Evolutionary conservation across 2,797 vertebrate genomes (phyloP).

Genomic region (Oryzias dopingdopingensis): DNA sequence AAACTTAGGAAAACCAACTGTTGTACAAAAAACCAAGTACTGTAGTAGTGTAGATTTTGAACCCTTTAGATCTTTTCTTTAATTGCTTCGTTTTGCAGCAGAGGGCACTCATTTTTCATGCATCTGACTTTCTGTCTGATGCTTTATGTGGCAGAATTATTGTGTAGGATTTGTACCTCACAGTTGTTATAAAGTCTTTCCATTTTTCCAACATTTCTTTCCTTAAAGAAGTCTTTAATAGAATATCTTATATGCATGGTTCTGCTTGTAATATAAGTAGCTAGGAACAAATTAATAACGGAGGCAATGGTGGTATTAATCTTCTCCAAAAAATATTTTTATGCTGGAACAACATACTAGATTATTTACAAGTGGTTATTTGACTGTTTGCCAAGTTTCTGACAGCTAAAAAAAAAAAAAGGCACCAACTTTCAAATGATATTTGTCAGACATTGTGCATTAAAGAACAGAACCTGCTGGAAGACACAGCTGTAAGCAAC

Average conservation of each 20-base stretch:
- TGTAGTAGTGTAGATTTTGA: neutral
- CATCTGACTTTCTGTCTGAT: conserved; percentile 11
- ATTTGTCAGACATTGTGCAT: conserved; percentile 37
- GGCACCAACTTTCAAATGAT: no score
- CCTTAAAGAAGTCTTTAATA: neutral
- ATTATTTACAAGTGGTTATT: no score
- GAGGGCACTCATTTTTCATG: conserved; percentile 50
- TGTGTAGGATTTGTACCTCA: conserved; percentile 17
- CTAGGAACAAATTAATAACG: neutral
- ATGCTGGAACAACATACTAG: conserved; percentile 5
- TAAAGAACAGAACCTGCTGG: conserved; percentile 43
- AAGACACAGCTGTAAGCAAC: conserved; percentile 10
- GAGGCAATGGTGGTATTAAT: neutral
- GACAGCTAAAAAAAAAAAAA: no score
- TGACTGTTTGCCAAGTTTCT: no score
- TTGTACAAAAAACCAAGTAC: no score
- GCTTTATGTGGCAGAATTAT: conserved; percentile 9
- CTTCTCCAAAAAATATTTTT: conserved; percentile 24
- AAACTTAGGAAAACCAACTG: no score
- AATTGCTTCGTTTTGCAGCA: conserved; percentile 39
- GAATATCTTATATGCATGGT: no score
- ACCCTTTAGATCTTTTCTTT: neutral
- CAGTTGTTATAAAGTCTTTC: conserved; percentile 14
- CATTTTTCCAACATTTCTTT: conserved; percentile 2
- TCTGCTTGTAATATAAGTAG: neutral